Percentiles rank a stretch among this genome's conserved stretches.
These are phyloP conservation scores for Poecilia wingei DNA, from an alignment of 2,797 vertebrate genomes.

Conservation along the genomic window DNA sequence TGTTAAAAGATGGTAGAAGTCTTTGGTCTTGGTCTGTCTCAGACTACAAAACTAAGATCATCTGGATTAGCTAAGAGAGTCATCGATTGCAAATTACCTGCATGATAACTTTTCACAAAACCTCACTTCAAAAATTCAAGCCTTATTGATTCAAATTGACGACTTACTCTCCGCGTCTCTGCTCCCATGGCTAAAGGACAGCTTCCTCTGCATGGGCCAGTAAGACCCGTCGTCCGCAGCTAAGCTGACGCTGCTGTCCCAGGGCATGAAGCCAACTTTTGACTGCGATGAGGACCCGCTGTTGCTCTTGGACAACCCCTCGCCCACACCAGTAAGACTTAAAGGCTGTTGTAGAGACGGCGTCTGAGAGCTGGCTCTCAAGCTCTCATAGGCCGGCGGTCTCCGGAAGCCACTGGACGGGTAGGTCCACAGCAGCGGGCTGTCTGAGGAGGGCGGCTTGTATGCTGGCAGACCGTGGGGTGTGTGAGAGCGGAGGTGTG, in stretches of 20 bases:
- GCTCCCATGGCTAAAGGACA: constrained; percentile 86
- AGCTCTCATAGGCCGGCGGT: constrained; percentile 90
- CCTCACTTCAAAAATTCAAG: background rate
- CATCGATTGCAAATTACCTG: background rate
- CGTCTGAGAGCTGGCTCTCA: constrained; percentile 77
- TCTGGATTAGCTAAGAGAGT: background rate
- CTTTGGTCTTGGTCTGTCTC: background rate
- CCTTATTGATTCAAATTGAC: constrained; percentile 31
- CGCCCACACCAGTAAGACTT: constrained; percentile 65
- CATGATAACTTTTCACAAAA: background rate
- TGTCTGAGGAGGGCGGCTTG: constrained; percentile 83
- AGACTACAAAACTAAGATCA: background rate
- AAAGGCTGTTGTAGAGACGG: constrained; percentile 76
- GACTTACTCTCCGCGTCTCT: constrained; percentile 88
- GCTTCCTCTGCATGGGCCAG: constrained; percentile 88
- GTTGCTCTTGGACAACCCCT: constrained; percentile 73
- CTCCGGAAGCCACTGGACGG: constrained; percentile 87
- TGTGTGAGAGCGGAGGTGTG: constrained; percentile 81
- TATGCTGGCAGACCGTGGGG: constrained; percentile 84
- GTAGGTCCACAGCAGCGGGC: constrained; percentile 90
- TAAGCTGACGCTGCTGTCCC: constrained; percentile 84
- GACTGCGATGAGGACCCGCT: constrained; percentile 72
- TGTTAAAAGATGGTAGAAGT: background rate
- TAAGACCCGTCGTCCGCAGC: constrained; percentile 80
- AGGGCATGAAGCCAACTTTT: constrained; percentile 81